Conservation (phyloP, 2,113 vertebrate species). For the Typhlomys cinereus region DNA sequence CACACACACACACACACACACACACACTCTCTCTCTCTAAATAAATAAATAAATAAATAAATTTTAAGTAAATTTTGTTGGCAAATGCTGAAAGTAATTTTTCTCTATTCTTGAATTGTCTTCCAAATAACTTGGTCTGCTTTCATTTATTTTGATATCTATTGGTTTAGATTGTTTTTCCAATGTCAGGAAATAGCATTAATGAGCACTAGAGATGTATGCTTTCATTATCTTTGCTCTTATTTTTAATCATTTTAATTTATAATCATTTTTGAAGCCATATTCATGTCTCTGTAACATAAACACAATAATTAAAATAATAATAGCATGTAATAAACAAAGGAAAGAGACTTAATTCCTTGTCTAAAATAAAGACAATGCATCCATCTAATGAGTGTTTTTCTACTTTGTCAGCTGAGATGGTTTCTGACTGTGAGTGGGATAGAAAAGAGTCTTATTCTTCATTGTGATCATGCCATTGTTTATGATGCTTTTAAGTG, state of each 20-base stretch:
- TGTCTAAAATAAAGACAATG: neutral
- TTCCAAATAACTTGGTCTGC: neutral
- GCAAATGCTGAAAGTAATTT: neutral
- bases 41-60: too few species aligned
- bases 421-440: neutral
- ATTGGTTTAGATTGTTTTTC: neutral
- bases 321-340: constrained; percentile 3
- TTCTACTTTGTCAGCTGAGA: neutral
- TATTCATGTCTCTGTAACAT: neutral
- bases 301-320: neutral
- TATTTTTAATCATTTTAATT: constrained; percentile 3
- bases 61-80: neutral
- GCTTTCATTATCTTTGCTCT: neutral
- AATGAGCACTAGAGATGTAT: neutral
- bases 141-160: neutral
- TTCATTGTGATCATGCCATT: neutral
- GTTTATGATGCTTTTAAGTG: rapidly evolving
- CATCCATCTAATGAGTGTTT: neutral
- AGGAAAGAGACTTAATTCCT: neutral
- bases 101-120: neutral
- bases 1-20: too few species aligned
- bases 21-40: too few species aligned
- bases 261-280: neutral
- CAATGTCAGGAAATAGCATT: neutral
- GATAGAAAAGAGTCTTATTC: neutral